A percentile compares a stretch with the other conserved stretches of the same genome.
phyloP scores from a whole-genome alignment of 2,797 vertebrate genomes.

The Cygnus olor region DNA sequence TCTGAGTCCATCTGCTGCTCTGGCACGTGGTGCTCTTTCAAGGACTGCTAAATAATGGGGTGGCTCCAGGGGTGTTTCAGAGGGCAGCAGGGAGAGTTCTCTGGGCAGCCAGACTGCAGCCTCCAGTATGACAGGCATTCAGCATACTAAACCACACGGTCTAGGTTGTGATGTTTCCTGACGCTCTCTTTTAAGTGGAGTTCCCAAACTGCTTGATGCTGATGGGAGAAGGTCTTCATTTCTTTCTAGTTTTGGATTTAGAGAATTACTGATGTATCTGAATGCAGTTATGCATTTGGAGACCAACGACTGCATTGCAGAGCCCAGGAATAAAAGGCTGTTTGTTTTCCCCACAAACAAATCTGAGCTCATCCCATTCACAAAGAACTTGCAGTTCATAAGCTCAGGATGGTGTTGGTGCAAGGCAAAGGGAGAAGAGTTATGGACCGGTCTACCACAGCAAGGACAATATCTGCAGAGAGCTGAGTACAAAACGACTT shows the following conservation, averaged over 20 bases:
- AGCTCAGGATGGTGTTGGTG: background rate
- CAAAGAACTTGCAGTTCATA: background rate
- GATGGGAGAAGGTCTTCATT: background rate
- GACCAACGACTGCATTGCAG: background rate
- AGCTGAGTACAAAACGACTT: background rate
- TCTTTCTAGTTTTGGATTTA: background rate
- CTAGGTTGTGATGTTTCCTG: background rate
- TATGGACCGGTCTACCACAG: background rate
- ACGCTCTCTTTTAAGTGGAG: background rate
- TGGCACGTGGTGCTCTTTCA: background rate
- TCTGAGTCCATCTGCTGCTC: background rate
- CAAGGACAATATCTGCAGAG: background rate
- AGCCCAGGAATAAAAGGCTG: background rate
- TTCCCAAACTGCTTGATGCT: background rate
- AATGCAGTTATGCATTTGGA: background rate
- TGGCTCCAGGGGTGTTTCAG: background rate
- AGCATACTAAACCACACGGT: background rate
- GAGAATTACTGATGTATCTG: background rate
- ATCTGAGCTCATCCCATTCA: background rate
- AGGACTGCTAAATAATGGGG: background rate
- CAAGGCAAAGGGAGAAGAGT: background rate
- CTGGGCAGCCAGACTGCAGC: background rate
- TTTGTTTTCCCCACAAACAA: background rate
- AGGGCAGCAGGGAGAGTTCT: background rate
- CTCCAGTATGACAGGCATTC: background rate